A percentile compares a stretch with the other conserved stretches of the same genome.
Evolutionary conservation across 2,113 vertebrate genomes (phyloP).

Genomic region (Upupa epops): DNA sequence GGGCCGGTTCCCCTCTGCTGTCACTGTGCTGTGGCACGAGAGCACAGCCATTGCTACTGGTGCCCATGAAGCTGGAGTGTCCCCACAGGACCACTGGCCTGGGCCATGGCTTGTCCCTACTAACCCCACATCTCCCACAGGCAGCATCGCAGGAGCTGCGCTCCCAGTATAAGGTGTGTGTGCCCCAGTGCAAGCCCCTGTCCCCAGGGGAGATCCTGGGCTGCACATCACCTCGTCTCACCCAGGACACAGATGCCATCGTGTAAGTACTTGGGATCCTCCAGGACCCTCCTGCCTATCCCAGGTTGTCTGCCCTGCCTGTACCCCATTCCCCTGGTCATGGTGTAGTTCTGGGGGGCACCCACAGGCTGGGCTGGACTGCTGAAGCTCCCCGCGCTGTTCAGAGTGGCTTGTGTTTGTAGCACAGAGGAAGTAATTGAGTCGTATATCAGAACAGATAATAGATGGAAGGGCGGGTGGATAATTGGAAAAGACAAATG

Average conservation of each 20-base stretch:
- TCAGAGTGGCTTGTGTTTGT: conserved; percentile 14
- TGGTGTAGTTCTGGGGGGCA: neutral
- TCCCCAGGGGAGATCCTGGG: conserved; percentile 97
- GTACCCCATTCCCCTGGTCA: neutral
- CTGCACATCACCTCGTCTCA: conserved; percentile 88
- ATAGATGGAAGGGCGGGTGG: conserved; percentile 70
- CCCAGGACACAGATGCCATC: conserved; percentile 82
- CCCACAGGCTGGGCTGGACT: neutral
- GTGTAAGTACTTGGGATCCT: conserved; percentile 80
- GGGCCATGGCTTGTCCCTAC: neutral
- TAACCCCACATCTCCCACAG: conserved; percentile 17
- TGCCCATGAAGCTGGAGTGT: neutral
- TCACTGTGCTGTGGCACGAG: neutral
- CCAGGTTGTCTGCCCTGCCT: neutral
- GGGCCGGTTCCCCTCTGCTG: rapidly evolving
- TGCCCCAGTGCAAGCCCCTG: conserved; percentile 94
- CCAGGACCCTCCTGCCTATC: neutral
- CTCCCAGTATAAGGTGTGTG: conserved; percentile 82
- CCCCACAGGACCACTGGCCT: neutral
- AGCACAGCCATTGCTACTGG: neutral
- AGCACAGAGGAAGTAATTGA: conserved; percentile 68
- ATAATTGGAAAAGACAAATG: conserved; percentile 83
- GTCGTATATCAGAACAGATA: conserved; percentile 75
- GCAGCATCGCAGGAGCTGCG: conserved; percentile 78
- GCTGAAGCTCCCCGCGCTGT: neutral